phyloP scores from a whole-genome alignment of 2,888 invertebrate species.

The Philaethria dido region DNA sequence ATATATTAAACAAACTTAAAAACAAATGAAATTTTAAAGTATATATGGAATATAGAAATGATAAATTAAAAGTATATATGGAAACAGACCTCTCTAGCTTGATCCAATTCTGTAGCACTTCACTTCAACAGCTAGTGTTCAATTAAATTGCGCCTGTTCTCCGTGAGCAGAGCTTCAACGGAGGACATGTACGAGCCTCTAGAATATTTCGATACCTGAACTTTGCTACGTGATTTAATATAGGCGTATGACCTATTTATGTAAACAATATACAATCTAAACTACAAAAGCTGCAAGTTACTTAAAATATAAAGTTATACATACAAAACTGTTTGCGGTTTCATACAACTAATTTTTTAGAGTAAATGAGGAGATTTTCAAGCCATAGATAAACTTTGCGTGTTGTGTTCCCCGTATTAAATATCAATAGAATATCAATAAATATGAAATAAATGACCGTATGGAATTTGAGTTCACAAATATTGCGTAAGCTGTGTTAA shows the following conservation, averaged over 20 bases:
- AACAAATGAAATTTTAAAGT: too few species aligned
- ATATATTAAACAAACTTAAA: too few species aligned
- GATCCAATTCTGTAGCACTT: conserved; percentile 43
- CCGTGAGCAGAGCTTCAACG: conserved; percentile 34
- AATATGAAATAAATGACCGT: neutral
- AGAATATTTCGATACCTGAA: conserved; percentile 37
- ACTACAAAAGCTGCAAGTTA: neutral
- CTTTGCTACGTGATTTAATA: conserved; percentile 23
- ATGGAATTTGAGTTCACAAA: too few species aligned
- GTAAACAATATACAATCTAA: neutral
- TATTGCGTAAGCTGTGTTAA: too few species aligned
- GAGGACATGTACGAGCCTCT: conserved; percentile 44
- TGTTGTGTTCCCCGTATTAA: too few species aligned
- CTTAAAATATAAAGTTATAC: neutral
- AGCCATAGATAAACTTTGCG: too few species aligned
- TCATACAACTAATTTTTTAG: neutral
- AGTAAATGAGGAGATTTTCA: too few species aligned
- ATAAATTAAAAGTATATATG: conserved; percentile 8
- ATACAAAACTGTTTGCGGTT: neutral
- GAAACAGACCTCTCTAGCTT: conserved; percentile 18
- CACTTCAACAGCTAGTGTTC: conserved; percentile 51
- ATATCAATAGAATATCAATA: too few species aligned
- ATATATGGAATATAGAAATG: too few species aligned
- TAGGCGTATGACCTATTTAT: conserved; percentile 26
- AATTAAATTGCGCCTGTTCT: conserved; percentile 56